Conservation (phyloP, 1,140 invertebrate species). For the Caerostris extrusa region DNA sequence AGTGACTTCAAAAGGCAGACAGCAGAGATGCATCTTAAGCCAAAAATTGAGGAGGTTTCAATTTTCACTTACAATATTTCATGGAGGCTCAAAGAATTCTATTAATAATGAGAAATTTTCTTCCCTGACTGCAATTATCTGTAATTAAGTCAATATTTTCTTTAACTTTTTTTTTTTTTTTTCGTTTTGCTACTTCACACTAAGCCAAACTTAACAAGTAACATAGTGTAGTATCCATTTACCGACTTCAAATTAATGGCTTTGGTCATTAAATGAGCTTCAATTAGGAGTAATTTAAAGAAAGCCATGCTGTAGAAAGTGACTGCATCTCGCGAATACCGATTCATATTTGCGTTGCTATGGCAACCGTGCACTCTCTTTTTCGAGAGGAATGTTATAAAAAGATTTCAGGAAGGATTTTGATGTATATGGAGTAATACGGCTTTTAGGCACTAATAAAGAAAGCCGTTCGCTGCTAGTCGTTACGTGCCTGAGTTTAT, state of each 20-base stretch:
- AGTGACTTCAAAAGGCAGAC: no score
- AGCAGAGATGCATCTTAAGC: no score
- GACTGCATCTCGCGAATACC: background rate
- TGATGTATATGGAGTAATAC: background rate
- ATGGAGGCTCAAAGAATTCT: no score
- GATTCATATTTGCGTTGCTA: background rate
- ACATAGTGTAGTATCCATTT: background rate
- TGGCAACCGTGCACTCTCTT: background rate
- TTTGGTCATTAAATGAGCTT: background rate
- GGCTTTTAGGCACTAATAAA: background rate
- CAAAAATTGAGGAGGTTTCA: no score
- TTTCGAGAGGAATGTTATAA: background rate
- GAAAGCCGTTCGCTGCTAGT: background rate
- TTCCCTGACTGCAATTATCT: no score
- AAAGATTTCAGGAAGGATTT: background rate
- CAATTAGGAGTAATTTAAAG: background rate
- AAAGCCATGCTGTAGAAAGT: background rate
- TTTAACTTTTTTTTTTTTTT: background rate
- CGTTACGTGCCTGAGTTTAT: no score
- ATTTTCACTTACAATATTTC: no score
- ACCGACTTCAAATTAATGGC: background rate
- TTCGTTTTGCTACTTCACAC: background rate
- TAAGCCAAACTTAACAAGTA: background rate
- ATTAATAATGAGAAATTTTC: no score
- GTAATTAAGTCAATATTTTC: no score